Percentiles rank a stretch among this genome's conserved stretches.
These are phyloP conservation scores for Temnothorax nylanderi DNA, from an alignment of 1,140 invertebrate genomes.

Conservation along the genomic window DNA sequence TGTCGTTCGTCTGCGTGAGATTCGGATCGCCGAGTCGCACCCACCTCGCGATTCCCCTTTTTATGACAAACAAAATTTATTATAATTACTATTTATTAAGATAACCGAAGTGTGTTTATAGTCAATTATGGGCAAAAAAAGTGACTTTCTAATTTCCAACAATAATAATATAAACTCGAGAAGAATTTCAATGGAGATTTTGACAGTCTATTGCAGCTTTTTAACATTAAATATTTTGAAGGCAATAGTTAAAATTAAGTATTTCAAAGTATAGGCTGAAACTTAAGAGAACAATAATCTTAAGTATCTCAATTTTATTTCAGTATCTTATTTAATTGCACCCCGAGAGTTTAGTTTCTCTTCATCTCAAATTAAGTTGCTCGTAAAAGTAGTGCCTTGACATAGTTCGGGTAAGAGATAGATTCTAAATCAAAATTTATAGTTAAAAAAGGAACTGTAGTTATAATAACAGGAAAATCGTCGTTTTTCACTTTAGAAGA, in stretches of 20 bases:
- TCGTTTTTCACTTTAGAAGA: background rate
- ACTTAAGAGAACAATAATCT: background rate
- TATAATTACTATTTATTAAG: background rate
- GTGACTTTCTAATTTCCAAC: background rate
- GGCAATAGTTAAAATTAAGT: background rate
- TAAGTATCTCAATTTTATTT: background rate
- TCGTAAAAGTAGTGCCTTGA: background rate
- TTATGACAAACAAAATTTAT: background rate
- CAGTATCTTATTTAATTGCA: background rate
- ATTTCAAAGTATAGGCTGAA: no score
- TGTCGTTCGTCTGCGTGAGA: constrained; percentile 81
- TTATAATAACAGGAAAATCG: background rate
- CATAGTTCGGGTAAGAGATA: background rate
- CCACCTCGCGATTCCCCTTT: constrained; percentile 74
- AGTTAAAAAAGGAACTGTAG: background rate
- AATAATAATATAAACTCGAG: background rate
- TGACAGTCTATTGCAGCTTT: background rate
- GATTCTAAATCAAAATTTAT: background rate
- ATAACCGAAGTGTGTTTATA: background rate
- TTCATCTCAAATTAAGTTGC: background rate
- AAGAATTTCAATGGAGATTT: background rate
- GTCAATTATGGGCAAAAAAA: background rate
- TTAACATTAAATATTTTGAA: background rate
- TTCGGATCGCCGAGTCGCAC: constrained; percentile 86
- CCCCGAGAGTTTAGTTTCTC: background rate